Evolutionary conservation across 2,797 vertebrate species (phyloP), one percentile per base, ranked within the genome.

Genomic region (Labroides dimidiatus): DNA sequence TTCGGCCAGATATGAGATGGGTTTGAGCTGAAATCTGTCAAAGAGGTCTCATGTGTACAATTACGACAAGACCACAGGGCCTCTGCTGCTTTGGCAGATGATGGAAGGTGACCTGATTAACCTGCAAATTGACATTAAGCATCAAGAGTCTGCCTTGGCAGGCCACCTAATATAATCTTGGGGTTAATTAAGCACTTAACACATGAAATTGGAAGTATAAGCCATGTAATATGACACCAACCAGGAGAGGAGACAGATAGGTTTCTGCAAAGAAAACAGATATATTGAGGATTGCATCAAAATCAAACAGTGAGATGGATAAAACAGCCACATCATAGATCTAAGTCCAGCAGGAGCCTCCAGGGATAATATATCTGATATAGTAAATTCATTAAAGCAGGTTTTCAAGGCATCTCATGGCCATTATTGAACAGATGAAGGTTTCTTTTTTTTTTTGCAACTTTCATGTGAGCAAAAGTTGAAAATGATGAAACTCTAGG

Each of bases 91-190:
- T 84, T 87, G 83, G 84, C 87, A 90, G 78, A 89, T 81, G 82
- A 91, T 81, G 78, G 86, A 84, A 81, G 75, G 87, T 88, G 91
- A 93, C 93, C 92, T 78, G 87, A 93, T 93, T 94, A 93, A 93
- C 93, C 93, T 84, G 78, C 69, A 90, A 92, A 92, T 88, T 93
- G 89, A 91, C 91, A 92, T 90, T 87, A 91, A 91, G 86, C 88
- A 89, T 89, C 86, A 85, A 84, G 84, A 82, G 77, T 78, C 83
- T 69, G 86, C 80, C 77, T 80, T 86, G 81, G 80, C 75, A 78
- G 54, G 70, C 43, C 75, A 80, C 67, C 67, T 89, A 84, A 91
- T 90, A 81, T 87, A 87, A 93, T 87, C 84, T 20, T 30, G 81
- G 72, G 81, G 83, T 91, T 92, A 93, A 93, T 93, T 91, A 91